phyloP scores from a whole-genome alignment of 2,797 vertebrate genomes.

The Acanthopagrus latus region DNA sequence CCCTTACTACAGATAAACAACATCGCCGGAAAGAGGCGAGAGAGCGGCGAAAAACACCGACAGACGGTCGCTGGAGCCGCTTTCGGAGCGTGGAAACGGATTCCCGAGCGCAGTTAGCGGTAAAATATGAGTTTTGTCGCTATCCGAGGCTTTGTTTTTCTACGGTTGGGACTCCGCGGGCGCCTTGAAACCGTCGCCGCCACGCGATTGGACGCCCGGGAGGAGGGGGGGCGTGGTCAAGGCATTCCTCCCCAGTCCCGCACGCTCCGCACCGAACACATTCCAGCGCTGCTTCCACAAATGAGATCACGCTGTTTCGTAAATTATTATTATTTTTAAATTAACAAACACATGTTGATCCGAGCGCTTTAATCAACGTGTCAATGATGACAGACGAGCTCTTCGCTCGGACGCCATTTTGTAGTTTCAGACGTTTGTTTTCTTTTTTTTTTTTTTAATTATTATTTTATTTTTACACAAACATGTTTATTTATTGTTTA shows the following conservation, averaged over 20 bases:
- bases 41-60: slow-evolving; percentile 28
- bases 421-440: background rate
- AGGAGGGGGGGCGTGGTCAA: slow-evolving; percentile 82
- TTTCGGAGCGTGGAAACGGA: background rate
- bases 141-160: slow-evolving; percentile 85
- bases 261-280: slow-evolving; percentile 81
- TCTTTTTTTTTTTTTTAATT: fast-evolving
- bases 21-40: slow-evolving; percentile 57
- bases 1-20: slow-evolving; percentile 92
- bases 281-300: slow-evolving; percentile 79
- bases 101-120: background rate
- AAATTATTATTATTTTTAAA: slow-evolving; percentile 39
- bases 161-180: slow-evolving; percentile 79
- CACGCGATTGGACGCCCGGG: slow-evolving; percentile 77
- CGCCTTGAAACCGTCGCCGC: slow-evolving; percentile 83
- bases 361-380: background rate
- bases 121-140: slow-evolving; percentile 66
- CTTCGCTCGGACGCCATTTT: no score
- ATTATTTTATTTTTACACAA: background rate
- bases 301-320: slow-evolving; percentile 17
- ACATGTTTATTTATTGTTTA: background rate
- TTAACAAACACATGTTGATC: slow-evolving; percentile 11
- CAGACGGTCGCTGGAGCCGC: background rate
- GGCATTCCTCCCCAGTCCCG: slow-evolving; percentile 84
- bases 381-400: fast-evolving